Conservation (phyloP, 2,888 invertebrate genomes). For the Prosapia bicincta region DNA sequence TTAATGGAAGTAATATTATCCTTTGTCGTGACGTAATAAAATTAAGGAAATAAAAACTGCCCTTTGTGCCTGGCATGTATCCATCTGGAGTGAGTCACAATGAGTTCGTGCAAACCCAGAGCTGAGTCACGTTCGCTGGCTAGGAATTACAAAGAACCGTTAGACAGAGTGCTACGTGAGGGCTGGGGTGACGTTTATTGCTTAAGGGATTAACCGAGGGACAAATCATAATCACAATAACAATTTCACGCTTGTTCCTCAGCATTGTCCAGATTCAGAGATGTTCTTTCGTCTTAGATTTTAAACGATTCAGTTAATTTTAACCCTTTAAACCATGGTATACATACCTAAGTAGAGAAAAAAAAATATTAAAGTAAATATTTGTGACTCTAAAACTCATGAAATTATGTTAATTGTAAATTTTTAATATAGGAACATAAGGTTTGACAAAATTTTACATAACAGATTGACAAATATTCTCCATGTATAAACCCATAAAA, state of each 20-base stretch:
- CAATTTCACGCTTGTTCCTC: not conserved
- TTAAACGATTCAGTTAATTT: not conserved
- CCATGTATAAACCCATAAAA: no score
- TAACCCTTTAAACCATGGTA: no score
- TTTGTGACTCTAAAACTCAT: no score
- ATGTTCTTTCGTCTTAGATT: not conserved
- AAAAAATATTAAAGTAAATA: no score
- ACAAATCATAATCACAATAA: not conserved
- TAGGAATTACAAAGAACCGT: not conserved
- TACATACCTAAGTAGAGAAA: no score
- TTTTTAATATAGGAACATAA: no score
- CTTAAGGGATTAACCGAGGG: not conserved
- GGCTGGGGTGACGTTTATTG: not conserved
- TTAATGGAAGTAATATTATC: no score
- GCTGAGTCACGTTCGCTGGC: not conserved
- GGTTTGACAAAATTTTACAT: no score
- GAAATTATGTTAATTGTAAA: no score
- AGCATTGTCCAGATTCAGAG: not conserved
- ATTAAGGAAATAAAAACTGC: not conserved
- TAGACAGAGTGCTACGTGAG: not conserved
- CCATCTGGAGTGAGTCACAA: not conserved
- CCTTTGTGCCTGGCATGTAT: not conserved
- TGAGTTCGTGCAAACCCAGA: no score
- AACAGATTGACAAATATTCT: no score
- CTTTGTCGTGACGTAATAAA: no score